phyloP scores from a whole-genome alignment of 2,888 invertebrate species.

The Euplexia lucipara region DNA sequence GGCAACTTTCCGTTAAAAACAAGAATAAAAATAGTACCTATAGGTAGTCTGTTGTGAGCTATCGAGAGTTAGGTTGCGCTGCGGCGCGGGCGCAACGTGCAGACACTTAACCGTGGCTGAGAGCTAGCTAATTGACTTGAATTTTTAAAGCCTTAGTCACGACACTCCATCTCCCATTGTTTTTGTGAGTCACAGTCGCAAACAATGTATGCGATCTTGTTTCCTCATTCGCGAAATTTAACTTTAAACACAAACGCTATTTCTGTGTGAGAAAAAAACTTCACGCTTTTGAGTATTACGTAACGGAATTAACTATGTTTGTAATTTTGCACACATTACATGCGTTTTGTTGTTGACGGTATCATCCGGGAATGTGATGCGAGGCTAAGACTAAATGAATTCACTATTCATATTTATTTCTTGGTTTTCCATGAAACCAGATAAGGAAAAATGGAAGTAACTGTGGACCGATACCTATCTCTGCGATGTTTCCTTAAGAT shows the following conservation, averaged over 20 bases:
- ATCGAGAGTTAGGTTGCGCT: slow-evolving; percentile 56
- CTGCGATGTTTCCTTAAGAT: slow-evolving; percentile 33
- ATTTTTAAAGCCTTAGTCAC: slow-evolving; percentile 89
- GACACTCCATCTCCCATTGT: slow-evolving; percentile 76
- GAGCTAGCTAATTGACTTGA: slow-evolving; percentile 83
- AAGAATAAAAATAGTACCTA: slow-evolving; percentile 71
- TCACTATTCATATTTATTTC: slow-evolving; percentile 26
- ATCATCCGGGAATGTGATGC: slow-evolving; percentile 29
- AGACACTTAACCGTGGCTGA: slow-evolving; percentile 58
- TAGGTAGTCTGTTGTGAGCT: slow-evolving; percentile 27
- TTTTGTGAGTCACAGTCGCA: slow-evolving; percentile 83
- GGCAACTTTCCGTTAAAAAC: slow-evolving; percentile 63
- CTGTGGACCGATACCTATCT: slow-evolving; percentile 21
- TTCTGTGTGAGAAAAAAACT: slow-evolving; percentile 35
- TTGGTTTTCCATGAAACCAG: slow-evolving; percentile 51
- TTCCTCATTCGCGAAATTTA: slow-evolving; percentile 75
- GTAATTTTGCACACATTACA: slow-evolving; percentile 44
- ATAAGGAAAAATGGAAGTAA: slow-evolving; percentile 49
- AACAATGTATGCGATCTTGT: slow-evolving; percentile 74
- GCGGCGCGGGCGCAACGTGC: slow-evolving; percentile 57
- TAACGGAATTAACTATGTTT: slow-evolving; percentile 49
- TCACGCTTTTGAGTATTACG: slow-evolving; percentile 51
- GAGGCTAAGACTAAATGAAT: slow-evolving; percentile 33
- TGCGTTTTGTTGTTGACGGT: slow-evolving; percentile 34
- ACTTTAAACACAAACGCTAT: slow-evolving; percentile 50